Conservation (phyloP, 2,888 invertebrate species). For the Drosophila ezoana region DNA sequence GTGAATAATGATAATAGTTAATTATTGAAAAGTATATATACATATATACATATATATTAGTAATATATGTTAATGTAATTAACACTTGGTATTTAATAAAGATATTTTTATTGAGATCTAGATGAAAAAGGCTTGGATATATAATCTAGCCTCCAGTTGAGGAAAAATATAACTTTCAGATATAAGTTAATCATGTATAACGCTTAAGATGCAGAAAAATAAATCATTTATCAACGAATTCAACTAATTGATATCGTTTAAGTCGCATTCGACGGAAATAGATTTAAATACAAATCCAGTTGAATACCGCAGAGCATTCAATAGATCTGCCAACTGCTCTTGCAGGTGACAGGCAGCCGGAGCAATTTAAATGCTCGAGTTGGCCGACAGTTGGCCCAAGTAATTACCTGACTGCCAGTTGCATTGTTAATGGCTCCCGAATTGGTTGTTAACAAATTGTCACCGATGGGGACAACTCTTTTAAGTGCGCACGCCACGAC, state of each 20-base stretch:
- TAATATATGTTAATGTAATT: neutral
- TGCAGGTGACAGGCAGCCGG: slow-evolving; percentile 10
- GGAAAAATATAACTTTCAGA: no score
- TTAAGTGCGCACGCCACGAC: slow-evolving; percentile 44
- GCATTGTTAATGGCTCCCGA: slow-evolving; percentile 37
- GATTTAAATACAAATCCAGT: neutral
- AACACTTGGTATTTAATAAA: no score
- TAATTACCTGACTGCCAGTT: slow-evolving; percentile 55
- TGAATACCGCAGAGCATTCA: neutral
- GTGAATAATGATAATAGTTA: no score
- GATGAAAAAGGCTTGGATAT: no score
- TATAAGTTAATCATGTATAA: no score
- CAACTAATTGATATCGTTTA: neutral
- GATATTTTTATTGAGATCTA: no score
- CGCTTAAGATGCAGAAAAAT: neutral
- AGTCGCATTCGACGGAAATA: neutral
- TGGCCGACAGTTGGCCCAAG: slow-evolving; percentile 11
- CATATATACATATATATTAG: no score
- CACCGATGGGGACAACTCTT: slow-evolving; percentile 11
- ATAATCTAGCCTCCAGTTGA: no score
- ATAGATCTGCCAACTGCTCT: slow-evolving; percentile 11
- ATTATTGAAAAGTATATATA: no score
- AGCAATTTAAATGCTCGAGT: slow-evolving; percentile 3
- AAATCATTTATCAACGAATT: neutral
- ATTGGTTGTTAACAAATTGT: slow-evolving; percentile 26